Evolutionary conservation across 2,797 vertebrate genomes (phyloP).

Genomic region (Pseudochaenichthys georgianus): DNA sequence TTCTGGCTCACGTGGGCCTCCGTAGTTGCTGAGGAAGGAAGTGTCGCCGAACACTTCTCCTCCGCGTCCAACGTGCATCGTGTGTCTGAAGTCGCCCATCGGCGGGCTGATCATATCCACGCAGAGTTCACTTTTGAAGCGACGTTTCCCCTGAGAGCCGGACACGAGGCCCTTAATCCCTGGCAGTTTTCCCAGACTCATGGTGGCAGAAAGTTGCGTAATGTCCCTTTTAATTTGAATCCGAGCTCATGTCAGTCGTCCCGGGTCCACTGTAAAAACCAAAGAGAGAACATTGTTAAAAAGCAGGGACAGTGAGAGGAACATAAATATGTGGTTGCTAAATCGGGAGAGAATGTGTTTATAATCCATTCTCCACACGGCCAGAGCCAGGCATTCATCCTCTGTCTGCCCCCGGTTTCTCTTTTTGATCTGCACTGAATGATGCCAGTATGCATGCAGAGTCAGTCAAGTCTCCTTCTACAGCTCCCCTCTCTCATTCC

Average conservation of each 20-base stretch:
- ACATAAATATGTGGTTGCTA: conserved; percentile 53
- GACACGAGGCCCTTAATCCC: conserved; percentile 91
- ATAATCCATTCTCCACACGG: conserved; percentile 69
- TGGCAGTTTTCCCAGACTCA: conserved; percentile 94
- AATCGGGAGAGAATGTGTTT: conserved; percentile 61
- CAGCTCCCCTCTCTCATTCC: background rate
- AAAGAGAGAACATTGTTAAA: conserved; percentile 31
- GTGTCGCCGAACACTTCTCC: conserved; percentile 97
- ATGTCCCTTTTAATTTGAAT: conserved; percentile 45
- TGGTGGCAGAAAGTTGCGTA: conserved; percentile 61
- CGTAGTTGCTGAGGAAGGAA: conserved; percentile 94
- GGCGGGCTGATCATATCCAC: conserved; percentile 97
- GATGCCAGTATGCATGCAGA: conserved; percentile 29
- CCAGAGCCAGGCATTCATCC: conserved; percentile 49
- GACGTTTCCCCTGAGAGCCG: conserved; percentile 89
- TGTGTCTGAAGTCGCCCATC: conserved; percentile 95
- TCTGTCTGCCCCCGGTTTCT: conserved; percentile 7
- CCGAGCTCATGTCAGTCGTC: conserved; percentile 45
- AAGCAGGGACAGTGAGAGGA: conserved; percentile 35
- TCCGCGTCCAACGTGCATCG: conserved; percentile 96
- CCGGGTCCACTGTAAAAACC: conserved; percentile 58
- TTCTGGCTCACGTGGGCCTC: conserved; percentile 75
- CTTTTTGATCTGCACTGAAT: conserved; percentile 25
- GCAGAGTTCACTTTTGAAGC: conserved; percentile 89
- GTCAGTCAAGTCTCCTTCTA: conserved; percentile 20